phyloP scores from a whole-genome alignment of 1,140 invertebrate species.

The Atta texana region DNA sequence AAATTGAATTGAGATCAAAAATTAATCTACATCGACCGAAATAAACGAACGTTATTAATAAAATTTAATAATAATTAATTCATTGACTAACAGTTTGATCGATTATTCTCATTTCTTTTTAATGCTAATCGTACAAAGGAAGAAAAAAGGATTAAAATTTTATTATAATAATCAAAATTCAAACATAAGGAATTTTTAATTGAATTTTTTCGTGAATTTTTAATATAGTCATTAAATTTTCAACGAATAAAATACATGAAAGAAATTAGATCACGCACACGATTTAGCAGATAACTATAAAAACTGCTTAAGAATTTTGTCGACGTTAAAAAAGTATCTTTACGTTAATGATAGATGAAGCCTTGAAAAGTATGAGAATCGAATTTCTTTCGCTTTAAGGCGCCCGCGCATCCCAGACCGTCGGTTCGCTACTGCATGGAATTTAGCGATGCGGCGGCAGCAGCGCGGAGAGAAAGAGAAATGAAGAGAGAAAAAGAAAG shows the following conservation, averaged over 20 bases:
- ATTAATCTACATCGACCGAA: too few species aligned
- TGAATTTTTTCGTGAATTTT: not conserved
- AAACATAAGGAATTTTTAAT: not conserved
- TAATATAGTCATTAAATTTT: not conserved
- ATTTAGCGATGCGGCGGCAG: constrained; percentile 31
- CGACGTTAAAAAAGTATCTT: not conserved
- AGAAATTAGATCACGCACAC: not conserved
- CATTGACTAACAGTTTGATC: not conserved
- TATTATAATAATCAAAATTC: not conserved
- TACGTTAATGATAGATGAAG: not conserved
- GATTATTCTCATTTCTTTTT: not conserved
- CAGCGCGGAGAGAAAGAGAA: not conserved
- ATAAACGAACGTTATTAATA: not conserved
- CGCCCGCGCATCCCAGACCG: not conserved
- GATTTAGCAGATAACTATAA: not conserved
- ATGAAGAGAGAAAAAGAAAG: not conserved
- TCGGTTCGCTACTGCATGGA: not conserved
- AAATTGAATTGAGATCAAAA: too few species aligned
- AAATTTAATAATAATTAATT: not conserved
- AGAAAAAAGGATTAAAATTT: not conserved
- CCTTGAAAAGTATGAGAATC: not conserved
- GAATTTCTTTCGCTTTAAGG: not conserved
- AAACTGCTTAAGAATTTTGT: not conserved
- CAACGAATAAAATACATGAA: not conserved
- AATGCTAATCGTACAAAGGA: not conserved